Evolutionary conservation across 2,888 invertebrate genomes (phyloP).

Genomic region (Drepanosiphum platanoidis): DNA sequence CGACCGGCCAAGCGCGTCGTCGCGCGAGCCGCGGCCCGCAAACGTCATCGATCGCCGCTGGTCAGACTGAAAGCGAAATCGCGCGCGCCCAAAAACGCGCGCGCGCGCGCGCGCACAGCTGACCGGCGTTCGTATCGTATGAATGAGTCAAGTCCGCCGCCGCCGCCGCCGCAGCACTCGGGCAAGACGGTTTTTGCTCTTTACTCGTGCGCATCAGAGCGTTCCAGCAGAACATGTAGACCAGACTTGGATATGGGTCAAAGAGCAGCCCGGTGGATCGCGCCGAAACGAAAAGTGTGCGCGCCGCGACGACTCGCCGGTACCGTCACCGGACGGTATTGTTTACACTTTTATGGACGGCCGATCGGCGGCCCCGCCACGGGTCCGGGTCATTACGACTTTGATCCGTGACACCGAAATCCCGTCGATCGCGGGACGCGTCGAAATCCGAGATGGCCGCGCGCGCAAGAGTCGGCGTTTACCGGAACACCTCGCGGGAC

Average conservation of each 20-base stretch:
- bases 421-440: not conserved
- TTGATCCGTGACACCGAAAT: not conserved
- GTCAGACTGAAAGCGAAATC: conserved; percentile 59
- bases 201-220: conserved; percentile 64
- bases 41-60: conserved; percentile 53
- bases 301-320: not conserved
- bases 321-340: not conserved
- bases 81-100: conserved; percentile 18
- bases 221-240: conserved; percentile 55
- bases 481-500: too few species aligned
- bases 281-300: conserved; percentile 10
- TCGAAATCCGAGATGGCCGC: too few species aligned
- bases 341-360: not conserved
- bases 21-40: not conserved
- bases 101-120: conserved; percentile 19
- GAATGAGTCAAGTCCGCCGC: conserved; percentile 56
- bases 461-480: too few species aligned
- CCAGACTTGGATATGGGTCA: conserved; percentile 57
- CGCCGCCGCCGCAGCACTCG: conserved; percentile 50
- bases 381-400: too few species aligned
- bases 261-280: conserved; percentile 42
- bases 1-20: conserved; percentile 59
- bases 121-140: conserved; percentile 27
- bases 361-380: not conserved
- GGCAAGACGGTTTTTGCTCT: conserved; percentile 66